Conservation (phyloP, 2,797 vertebrate species). For the Taenioides sp. region DNA sequence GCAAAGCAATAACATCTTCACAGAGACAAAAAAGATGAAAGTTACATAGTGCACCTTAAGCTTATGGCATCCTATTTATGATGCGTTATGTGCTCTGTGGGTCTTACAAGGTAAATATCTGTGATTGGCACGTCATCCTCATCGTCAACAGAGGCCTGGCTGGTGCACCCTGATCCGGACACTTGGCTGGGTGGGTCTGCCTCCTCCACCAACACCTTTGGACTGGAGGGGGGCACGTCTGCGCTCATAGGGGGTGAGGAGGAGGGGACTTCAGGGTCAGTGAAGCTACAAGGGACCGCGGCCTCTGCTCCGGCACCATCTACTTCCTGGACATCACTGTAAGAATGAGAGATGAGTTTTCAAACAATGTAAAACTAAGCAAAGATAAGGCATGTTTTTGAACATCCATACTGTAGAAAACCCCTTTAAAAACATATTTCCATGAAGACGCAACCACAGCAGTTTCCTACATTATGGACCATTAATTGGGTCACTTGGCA, state of each 20-base stretch:
- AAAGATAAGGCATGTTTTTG: not conserved
- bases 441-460: conserved; percentile 14
- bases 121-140: conserved; percentile 87
- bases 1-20: not conserved
- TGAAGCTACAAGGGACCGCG: conserved; percentile 62
- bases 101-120: conserved; percentile 96
- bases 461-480: conserved; percentile 27
- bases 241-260: conserved; percentile 50
- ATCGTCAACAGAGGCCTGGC: conserved; percentile 92
- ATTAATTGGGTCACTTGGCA: conserved; percentile 42
- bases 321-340: conserved; percentile 66
- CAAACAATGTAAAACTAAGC: too few relatives aligned
- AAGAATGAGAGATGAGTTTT: conserved; percentile 8
- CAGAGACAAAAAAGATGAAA: not conserved
- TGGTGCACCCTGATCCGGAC: conserved; percentile 89
- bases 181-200: conserved; percentile 86
- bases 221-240: conserved; percentile 45
- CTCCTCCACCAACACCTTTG: conserved; percentile 71
- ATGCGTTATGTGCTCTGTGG: conserved; percentile 10
- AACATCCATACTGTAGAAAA: not conserved
- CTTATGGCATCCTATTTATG: conserved; percentile 1
- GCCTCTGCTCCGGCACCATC: conserved; percentile 29
- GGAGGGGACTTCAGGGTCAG: conserved; percentile 36
- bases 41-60: not conserved
- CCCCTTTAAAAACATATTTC: not conserved